These are phyloP conservation scores for Bambusicola thoracicus DNA, from an alignment of 2,113 vertebrate genomes.

Conservation along the genomic window DNA sequence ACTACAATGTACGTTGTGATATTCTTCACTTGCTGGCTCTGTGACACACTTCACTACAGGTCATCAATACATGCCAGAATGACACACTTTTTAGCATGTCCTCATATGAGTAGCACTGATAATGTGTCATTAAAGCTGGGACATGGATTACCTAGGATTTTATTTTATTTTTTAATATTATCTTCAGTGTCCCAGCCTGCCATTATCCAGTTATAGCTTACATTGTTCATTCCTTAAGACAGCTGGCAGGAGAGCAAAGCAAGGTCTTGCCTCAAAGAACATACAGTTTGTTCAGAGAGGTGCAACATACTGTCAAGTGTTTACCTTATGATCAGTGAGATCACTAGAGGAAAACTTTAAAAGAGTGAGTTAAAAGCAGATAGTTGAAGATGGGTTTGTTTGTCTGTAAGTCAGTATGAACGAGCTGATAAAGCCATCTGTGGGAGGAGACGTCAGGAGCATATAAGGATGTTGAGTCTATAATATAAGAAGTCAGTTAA, in stretches of 20 bases:
- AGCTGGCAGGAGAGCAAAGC: neutral
- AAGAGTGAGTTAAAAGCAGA: neutral
- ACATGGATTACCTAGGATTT: neutral
- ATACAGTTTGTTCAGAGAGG: neutral
- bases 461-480: neutral
- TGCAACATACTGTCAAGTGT: neutral
- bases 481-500: neutral
- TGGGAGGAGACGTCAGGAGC: neutral
- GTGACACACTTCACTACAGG: conserved; percentile 16
- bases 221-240: neutral
- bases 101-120: accelerated
- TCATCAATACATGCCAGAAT: neutral
- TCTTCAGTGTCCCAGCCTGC: neutral
- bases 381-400: neutral
- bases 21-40: neutral
- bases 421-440: neutral
- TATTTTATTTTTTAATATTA: neutral
- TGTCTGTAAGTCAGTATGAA: neutral
- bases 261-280: neutral
- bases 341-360: neutral
- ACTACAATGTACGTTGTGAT: neutral
- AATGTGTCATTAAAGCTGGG: neutral
- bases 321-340: neutral
- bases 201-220: neutral
- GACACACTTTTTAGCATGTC: neutral